These are phyloP conservation scores for Agrilus biguttatus DNA, from an alignment of 2,888 invertebrate genomes.

Conservation along the genomic window DNA sequence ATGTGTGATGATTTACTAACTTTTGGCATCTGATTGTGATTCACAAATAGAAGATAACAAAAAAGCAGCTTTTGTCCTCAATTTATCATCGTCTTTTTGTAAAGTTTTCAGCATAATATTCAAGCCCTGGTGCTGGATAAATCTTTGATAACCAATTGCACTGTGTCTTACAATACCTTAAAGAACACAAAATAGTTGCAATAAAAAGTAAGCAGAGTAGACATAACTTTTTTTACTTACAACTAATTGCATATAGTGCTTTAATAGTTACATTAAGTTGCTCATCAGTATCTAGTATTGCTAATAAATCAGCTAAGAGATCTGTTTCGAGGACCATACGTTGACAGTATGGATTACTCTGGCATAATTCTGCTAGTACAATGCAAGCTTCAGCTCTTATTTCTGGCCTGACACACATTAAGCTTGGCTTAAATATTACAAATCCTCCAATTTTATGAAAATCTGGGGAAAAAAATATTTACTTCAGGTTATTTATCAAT, in stretches of 20 bases:
- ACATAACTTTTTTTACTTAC: conserved; percentile 35
- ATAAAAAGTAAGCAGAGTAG: no score
- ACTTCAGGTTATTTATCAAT: conserved; percentile 1
- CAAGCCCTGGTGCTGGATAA: conserved; percentile 52
- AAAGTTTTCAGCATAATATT: conserved; percentile 46
- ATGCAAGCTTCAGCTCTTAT: conserved; percentile 51
- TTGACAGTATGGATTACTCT: conserved; percentile 80
- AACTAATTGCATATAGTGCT: conserved; percentile 65
- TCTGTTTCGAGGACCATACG: conserved; percentile 48
- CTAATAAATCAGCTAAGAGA: conserved; percentile 47
- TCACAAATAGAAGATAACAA: conserved; percentile 46
- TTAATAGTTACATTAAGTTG: conserved; percentile 48
- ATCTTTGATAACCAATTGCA: conserved; percentile 41
- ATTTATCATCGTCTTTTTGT: conserved; percentile 38
- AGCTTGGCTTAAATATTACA: conserved; percentile 50
- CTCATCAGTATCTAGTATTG: conserved; percentile 38
- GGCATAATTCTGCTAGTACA: conserved; percentile 63
- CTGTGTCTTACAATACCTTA: conserved; percentile 52
- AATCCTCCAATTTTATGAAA: conserved; percentile 78
- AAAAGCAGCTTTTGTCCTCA: conserved; percentile 60
- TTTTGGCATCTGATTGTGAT: conserved; percentile 38
- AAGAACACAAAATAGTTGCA: conserved; percentile 7
- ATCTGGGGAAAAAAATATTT: conserved; percentile 34
- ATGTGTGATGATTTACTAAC: conserved; percentile 23
- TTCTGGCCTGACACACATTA: conserved; percentile 43